Percentiles rank a stretch among this genome's conserved stretches.
Evolutionary conservation across 2,113 vertebrate species (phyloP).

Genomic region (Ophiodon elongatus): DNA sequence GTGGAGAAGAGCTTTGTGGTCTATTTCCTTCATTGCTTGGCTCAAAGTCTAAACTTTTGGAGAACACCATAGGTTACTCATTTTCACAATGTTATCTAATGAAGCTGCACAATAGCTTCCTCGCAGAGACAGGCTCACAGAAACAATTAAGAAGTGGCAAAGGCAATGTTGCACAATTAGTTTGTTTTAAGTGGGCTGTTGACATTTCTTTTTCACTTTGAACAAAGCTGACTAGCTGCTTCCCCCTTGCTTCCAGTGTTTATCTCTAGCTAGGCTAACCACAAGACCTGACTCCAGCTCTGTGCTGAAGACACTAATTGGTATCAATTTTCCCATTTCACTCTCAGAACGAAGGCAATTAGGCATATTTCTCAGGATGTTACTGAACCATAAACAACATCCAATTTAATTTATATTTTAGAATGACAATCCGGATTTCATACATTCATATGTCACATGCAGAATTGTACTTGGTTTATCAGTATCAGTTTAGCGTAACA

Average conservation of each 20-base stretch:
- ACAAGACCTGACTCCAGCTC: background rate
- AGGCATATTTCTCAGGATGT: background rate
- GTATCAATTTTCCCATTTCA: background rate
- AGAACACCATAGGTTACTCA: background rate
- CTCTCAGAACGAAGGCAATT: background rate
- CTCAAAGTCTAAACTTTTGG: background rate
- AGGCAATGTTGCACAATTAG: background rate
- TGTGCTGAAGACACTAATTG: background rate
- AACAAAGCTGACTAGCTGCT: background rate
- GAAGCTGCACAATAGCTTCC: background rate
- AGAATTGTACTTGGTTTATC: background rate
- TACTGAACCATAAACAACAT: background rate
- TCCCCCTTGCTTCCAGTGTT: background rate
- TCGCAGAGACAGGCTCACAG: background rate
- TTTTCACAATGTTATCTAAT: background rate
- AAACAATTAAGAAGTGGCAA: background rate
- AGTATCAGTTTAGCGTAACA: background rate
- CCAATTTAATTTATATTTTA: background rate
- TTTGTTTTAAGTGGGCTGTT: background rate
- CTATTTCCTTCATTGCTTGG: background rate
- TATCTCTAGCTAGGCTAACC: background rate
- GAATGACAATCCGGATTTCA: conserved; percentile 23
- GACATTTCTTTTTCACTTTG: background rate
- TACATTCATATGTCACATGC: conserved; percentile 8
- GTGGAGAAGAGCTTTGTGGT: background rate